These are phyloP conservation scores for Prunella strophiata DNA, from an alignment of 2,797 vertebrate species.

Conservation along the genomic window DNA sequence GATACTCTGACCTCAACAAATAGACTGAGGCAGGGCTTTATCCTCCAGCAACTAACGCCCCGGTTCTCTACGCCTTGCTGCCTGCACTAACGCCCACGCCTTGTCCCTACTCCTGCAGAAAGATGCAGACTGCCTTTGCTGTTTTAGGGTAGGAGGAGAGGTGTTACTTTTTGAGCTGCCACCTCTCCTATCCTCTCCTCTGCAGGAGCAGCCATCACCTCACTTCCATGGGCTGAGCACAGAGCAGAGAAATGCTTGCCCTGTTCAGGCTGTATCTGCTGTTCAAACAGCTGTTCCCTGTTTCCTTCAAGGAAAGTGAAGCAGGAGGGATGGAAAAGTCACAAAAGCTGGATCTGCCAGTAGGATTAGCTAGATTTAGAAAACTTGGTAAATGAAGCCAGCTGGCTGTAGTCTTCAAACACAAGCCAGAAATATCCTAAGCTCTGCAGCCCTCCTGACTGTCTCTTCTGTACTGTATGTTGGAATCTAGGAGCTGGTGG, in stretches of 20 bases:
- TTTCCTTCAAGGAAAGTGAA: constrained; percentile 60
- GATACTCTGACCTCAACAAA: not conserved
- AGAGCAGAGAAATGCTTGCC: constrained; percentile 26
- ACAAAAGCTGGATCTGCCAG: constrained; percentile 58
- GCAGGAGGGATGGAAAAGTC: constrained; percentile 56
- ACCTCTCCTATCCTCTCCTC: constrained; percentile 11
- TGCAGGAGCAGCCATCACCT: constrained; percentile 38
- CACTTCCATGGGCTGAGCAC: not conserved
- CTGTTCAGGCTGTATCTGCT: not conserved
- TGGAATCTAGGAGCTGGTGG: constrained; percentile 24
- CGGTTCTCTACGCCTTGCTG: not conserved
- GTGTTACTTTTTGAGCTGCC: not conserved
- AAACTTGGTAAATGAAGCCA: constrained; percentile 64
- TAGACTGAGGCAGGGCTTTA: not conserved
- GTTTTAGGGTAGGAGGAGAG: not conserved
- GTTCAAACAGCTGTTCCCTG: constrained; percentile 46
- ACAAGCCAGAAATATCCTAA: constrained; percentile 63
- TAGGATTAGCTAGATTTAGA: constrained; percentile 66
- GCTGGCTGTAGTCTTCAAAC: constrained; percentile 53
- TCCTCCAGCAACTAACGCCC: not conserved
- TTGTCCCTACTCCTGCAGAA: not conserved
- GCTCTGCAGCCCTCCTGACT: constrained; percentile 7
- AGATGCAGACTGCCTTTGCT: constrained; percentile 20
- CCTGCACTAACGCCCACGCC: not conserved
- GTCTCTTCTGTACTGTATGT: constrained; percentile 48